Percentiles rank a stretch among this genome's conserved stretches.
Conservation (phyloP, 2,888 invertebrate genomes). For the Antitype chi region DNA sequence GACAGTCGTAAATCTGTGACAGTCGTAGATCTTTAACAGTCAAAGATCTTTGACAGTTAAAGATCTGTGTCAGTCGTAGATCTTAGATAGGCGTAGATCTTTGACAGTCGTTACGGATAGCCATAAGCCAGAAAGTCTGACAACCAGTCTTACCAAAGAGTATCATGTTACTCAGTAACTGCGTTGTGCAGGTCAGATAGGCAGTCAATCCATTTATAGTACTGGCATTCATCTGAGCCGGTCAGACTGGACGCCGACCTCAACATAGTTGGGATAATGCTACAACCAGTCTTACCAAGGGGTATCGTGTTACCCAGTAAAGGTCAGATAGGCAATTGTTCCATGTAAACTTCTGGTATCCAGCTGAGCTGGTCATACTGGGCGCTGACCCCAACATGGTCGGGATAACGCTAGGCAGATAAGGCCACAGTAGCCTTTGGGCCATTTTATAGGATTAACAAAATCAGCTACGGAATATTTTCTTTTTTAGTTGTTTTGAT, state of each 20-base stretch:
- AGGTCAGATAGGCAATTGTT: neutral
- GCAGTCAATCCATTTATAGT: neutral
- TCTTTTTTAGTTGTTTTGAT: slow-evolving; percentile 3
- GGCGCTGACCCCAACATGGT: neutral
- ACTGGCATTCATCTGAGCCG: neutral
- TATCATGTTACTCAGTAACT: neutral
- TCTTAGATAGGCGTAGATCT: neutral
- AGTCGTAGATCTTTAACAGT: too few relatives aligned
- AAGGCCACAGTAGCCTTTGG: neutral
- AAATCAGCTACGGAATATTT: neutral
- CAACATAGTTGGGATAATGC: neutral
- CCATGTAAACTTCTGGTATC: neutral
- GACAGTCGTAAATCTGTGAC: too few relatives aligned
- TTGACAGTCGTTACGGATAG: neutral
- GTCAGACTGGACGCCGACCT: neutral
- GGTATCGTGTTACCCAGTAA: neutral
- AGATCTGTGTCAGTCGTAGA: too few relatives aligned
- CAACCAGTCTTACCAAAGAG: neutral
- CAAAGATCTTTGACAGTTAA: too few relatives aligned
- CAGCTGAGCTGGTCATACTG: neutral
- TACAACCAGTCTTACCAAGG: neutral
- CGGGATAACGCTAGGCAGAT: neutral
- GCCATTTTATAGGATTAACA: too few relatives aligned
- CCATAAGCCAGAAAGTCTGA: neutral
- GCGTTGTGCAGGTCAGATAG: neutral